A percentile compares a stretch with the other conserved stretches of the same genome.
phyloP scores from a whole-genome alignment of 2,888 invertebrate genomes.

The Drosophila phalerata region DNA sequence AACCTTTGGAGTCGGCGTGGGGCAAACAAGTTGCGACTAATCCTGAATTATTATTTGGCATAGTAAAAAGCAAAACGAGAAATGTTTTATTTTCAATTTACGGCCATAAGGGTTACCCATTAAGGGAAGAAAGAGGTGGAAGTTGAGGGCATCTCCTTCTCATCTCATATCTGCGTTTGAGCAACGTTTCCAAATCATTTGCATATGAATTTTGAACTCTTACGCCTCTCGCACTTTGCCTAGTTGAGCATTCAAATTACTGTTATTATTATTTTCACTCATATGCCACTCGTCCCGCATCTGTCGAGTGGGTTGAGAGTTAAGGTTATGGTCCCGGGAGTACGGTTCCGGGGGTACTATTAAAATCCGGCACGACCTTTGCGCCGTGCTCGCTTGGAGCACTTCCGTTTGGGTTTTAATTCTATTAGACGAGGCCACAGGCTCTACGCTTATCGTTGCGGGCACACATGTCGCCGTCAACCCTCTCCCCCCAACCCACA shows the following conservation, averaged over 20 bases:
- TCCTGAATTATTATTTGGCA: slow-evolving; percentile 78
- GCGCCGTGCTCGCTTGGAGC: slow-evolving; percentile 60
- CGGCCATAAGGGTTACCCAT: slow-evolving; percentile 58
- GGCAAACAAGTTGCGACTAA: slow-evolving; percentile 68
- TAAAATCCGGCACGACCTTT: slow-evolving; percentile 72
- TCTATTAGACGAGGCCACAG: slow-evolving; percentile 68
- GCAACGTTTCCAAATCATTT: slow-evolving; percentile 71
- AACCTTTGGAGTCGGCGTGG: slow-evolving; percentile 60
- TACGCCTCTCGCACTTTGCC: slow-evolving; percentile 50
- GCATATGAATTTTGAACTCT: slow-evolving; percentile 77
- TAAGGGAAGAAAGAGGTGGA: neutral
- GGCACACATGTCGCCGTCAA: slow-evolving; percentile 61
- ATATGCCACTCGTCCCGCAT: slow-evolving; percentile 61
- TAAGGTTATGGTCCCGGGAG: slow-evolving; percentile 23
- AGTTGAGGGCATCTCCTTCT: neutral
- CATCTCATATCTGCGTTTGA: slow-evolving; percentile 1
- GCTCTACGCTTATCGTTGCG: slow-evolving; percentile 65
- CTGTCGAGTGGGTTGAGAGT: slow-evolving; percentile 15
- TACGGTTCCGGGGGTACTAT: slow-evolving; percentile 39
- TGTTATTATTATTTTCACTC: slow-evolving; percentile 80
- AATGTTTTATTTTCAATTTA: slow-evolving; percentile 80
- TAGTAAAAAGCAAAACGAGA: slow-evolving; percentile 54
- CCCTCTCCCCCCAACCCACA: slow-evolving; percentile 1
- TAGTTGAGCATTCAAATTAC: slow-evolving; percentile 78
- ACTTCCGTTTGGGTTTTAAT: slow-evolving; percentile 73